Base-by-base conservation (phyloP, 2,888 invertebrate species). In the Syrphus vitripennis region DNA sequence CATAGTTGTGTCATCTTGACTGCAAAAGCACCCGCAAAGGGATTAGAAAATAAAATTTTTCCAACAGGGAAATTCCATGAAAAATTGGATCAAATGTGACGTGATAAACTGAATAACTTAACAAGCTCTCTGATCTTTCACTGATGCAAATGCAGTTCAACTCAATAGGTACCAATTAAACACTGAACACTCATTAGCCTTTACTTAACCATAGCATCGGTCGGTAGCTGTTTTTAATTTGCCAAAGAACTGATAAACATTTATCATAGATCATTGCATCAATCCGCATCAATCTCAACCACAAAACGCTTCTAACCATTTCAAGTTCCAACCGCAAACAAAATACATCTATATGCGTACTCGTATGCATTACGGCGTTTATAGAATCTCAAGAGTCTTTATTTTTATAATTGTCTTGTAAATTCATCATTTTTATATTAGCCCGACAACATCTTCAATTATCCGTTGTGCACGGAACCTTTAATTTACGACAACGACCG, bases 381-480 rank as follows among this genome's bases (percentile, higher is more conserved):
- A 19, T 19, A 48, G 19, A 48, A 19, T 26, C 50, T 50, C 7
- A 14, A 65, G 12, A 50, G 34, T 16, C 34, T 50, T 45, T n/a
- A 40, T 29, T 65, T 80, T 81, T 78, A 77, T 57, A 72, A 86
- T 74, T 82, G 82, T 37, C 77, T 45, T 78, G 82, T 86, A 86
- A 86, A 86, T 86, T 86, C 82, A 82, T 86, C 82, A 86, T 81
- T 82, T 86, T 86, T 77, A 45, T 86, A 86, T 86, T 77, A 86
- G 74, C 70, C 77, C 82, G 86, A 86, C 72, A 86, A 86, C 86
- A 74, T 86, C 86, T 86, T 86, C 86, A 86, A 86, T 86, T 86
- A 86, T 74, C 74, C 77, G 82, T 70, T 82, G 86, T 78, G 82
- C 74, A 82, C 78, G 82, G 71, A 86, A 86, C 86, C 86, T 59